Evolutionary conservation across 2,113 vertebrate species (phyloP).

Genomic region (Ceyx melanurus): DNA sequence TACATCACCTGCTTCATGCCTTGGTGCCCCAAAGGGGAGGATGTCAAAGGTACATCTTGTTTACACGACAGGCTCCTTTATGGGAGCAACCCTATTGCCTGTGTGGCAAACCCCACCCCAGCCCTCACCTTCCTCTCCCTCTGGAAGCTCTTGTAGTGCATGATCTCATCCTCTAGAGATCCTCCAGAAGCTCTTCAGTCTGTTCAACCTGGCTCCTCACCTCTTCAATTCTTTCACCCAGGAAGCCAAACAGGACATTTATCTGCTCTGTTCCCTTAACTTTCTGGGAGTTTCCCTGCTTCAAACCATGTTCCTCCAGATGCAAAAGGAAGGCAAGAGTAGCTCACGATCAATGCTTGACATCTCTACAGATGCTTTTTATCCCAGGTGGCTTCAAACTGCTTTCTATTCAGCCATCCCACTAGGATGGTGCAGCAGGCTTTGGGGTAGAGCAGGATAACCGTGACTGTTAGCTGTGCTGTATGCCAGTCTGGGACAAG

Average conservation of each 20-base stretch:
- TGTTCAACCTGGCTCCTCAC: not conserved
- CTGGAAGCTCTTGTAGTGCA: not conserved
- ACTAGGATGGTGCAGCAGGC: not conserved
- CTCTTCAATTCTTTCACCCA: not conserved
- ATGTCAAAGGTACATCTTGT: slow-evolving; percentile 68
- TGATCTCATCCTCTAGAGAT: not conserved
- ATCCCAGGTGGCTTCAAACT: not conserved
- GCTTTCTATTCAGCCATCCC: not conserved
- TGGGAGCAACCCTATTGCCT: not conserved
- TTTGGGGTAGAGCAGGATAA: not conserved
- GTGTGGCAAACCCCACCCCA: not conserved
- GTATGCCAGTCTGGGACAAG: slow-evolving; percentile 13
- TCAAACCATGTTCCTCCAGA: not conserved
- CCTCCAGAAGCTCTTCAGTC: not conserved
- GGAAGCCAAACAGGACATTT: not conserved
- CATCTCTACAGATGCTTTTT: not conserved
- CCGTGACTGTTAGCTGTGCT: not conserved
- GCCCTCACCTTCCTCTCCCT: not conserved
- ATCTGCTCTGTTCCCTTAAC: not conserved
- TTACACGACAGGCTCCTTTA: slow-evolving; percentile 62
- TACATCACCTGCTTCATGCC: slow-evolving; percentile 43
- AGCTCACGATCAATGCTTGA: not conserved
- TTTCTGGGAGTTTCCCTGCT: not conserved
- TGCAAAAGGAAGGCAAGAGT: not conserved
- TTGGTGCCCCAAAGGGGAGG: slow-evolving; percentile 49